Evolutionary conservation across 2,113 vertebrate genomes (phyloP).

Genomic region (Gracilinanus agilis): DNA sequence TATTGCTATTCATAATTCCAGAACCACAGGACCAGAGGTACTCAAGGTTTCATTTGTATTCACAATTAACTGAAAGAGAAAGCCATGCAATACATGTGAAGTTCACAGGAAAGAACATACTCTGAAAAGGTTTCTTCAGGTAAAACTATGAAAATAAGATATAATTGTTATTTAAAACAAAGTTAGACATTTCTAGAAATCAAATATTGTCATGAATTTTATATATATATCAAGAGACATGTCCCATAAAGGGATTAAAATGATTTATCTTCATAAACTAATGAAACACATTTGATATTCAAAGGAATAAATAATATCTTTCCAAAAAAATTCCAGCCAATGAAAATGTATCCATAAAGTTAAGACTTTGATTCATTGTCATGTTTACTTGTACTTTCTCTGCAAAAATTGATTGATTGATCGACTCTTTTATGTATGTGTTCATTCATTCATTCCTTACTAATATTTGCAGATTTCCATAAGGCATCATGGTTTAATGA

Average conservation of each 20-base stretch:
- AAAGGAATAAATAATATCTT: background rate
- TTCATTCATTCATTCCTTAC: background rate
- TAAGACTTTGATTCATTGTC: background rate
- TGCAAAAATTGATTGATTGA: background rate
- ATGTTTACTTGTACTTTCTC: background rate
- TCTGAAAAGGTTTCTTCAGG: conserved; percentile 40
- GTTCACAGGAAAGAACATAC: background rate
- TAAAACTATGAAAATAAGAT: conserved; percentile 3
- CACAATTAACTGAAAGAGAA: background rate
- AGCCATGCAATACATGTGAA: background rate
- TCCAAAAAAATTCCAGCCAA: background rate
- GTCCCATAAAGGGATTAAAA: conserved; percentile 26
- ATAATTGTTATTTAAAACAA: background rate
- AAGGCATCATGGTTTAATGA: background rate
- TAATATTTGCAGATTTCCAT: background rate
- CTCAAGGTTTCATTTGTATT: background rate
- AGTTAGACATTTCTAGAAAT: conserved; percentile 2
- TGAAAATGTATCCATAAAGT: background rate
- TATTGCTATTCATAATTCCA: background rate
- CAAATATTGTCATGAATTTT: conserved; percentile 27
- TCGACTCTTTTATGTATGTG: background rate
- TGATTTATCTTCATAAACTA: conserved; percentile 15
- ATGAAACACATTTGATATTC: background rate
- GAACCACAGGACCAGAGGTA: background rate
- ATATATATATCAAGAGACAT: background rate